Conservation (phyloP, 2,797 vertebrate genomes). For the Gymnopithys bicolor region DNA sequence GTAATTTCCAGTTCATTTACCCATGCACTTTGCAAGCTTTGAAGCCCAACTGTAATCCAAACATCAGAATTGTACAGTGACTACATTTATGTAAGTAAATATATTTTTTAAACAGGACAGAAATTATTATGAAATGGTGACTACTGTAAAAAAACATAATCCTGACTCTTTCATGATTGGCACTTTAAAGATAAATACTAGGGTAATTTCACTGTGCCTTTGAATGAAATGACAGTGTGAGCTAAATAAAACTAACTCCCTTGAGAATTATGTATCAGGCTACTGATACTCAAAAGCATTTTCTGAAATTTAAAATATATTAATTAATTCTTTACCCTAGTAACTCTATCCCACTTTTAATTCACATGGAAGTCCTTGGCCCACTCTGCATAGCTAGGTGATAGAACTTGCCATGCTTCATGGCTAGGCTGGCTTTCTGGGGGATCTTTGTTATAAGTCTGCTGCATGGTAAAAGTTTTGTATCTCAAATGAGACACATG, state of each 20-base stretch:
- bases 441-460: neutral
- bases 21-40: slow-evolving; percentile 29
- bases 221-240: neutral
- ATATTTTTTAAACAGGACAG: neutral
- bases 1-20: slow-evolving; percentile 43
- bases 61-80: neutral
- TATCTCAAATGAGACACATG: neutral
- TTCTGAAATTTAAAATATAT: neutral
- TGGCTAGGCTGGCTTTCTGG: neutral
- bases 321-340: neutral
- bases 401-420: neutral
- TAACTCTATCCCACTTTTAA: neutral
- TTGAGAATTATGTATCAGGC: neutral
- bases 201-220: neutral
- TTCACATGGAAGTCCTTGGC: neutral
- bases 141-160: neutral
- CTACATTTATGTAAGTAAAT: neutral
- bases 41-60: neutral
- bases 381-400: neutral
- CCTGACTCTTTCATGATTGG: neutral
- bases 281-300: neutral
- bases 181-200: slow-evolving; percentile 18
- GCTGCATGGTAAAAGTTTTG: neutral
- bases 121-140: slow-evolving; percentile 14
- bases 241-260: neutral